These are phyloP conservation scores for Potamarius usumacintae DNA, from an alignment of 2,113 vertebrate genomes.

Conservation along the genomic window DNA sequence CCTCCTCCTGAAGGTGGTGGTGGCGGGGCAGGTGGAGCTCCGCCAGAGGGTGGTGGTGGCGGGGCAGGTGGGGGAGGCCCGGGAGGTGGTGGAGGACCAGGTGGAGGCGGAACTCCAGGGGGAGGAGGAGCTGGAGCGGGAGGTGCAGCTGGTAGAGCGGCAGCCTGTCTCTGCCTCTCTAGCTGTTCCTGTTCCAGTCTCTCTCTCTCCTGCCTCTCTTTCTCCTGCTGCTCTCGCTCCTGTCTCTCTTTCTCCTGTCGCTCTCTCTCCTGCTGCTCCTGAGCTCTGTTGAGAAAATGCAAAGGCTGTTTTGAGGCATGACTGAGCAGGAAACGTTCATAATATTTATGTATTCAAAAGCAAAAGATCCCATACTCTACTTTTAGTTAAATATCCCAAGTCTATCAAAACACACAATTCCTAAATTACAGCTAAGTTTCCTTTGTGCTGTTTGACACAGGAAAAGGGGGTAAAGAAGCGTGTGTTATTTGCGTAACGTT, in stretches of 20 bases:
- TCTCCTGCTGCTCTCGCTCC: slow-evolving; percentile 69
- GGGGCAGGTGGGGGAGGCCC: slow-evolving; percentile 66
- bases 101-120: slow-evolving; percentile 66
- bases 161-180: slow-evolving; percentile 67
- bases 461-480: neutral
- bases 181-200: slow-evolving; percentile 66
- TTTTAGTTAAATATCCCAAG: neutral
- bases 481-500: neutral
- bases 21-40: slow-evolving; percentile 56
- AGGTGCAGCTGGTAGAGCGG: slow-evolving; percentile 62
- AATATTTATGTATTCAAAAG: neutral
- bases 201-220: slow-evolving; percentile 64
- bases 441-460: neutral
- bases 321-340: neutral
- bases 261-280: slow-evolving; percentile 68
- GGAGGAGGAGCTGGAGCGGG: slow-evolving; percentile 45
- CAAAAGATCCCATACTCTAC: neutral
- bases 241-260: slow-evolving; percentile 55
- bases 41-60: slow-evolving; percentile 32
- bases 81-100: slow-evolving; percentile 70
- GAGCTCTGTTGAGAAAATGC: slow-evolving; percentile 12
- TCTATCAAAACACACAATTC: neutral
- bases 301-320: neutral
- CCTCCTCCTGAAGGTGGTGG: slow-evolving; percentile 67
- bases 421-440: neutral